Percentiles rank a stretch among this genome's conserved stretches.
These are phyloP conservation scores for Theocolax elegans DNA, from an alignment of 1,140 invertebrate genomes.

Conservation along the genomic window DNA sequence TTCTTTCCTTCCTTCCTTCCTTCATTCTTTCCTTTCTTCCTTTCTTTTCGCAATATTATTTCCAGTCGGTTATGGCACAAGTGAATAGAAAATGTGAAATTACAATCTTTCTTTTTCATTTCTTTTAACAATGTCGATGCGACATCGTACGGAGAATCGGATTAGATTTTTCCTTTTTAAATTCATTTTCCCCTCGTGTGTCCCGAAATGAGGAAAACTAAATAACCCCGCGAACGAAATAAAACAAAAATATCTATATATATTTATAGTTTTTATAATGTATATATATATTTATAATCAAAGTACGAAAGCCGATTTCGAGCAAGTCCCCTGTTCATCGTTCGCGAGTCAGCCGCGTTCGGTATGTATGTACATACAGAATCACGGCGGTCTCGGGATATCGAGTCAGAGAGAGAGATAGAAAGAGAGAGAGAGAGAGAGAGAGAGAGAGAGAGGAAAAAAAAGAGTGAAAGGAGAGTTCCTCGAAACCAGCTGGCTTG, in stretches of 20 bases:
- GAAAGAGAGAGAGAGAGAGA: too few species aligned
- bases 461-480: background rate
- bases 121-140: too few species aligned
- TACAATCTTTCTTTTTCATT: conserved; percentile 2
- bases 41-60: too few species aligned
- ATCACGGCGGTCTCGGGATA: conserved; percentile 5
- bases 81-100: conserved; percentile 42
- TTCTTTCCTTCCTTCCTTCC: background rate
- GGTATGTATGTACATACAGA: background rate
- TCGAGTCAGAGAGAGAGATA: too few species aligned
- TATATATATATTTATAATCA: too few species aligned
- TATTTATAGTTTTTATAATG: too few species aligned
- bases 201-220: too few species aligned
- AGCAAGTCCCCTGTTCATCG: background rate
- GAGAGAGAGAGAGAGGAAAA: too few species aligned
- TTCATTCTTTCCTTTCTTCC: conserved; percentile 25
- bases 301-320: background rate
- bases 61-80: conserved; percentile 59
- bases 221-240: too few species aligned
- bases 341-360: background rate
- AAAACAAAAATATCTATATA: too few species aligned
- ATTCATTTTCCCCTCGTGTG: too few species aligned
- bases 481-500: background rate
- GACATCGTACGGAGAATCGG: background rate
- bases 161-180: too few species aligned